phyloP scores from a whole-genome alignment of 2,797 vertebrate species.

The Babyrousa celebensis region DNA sequence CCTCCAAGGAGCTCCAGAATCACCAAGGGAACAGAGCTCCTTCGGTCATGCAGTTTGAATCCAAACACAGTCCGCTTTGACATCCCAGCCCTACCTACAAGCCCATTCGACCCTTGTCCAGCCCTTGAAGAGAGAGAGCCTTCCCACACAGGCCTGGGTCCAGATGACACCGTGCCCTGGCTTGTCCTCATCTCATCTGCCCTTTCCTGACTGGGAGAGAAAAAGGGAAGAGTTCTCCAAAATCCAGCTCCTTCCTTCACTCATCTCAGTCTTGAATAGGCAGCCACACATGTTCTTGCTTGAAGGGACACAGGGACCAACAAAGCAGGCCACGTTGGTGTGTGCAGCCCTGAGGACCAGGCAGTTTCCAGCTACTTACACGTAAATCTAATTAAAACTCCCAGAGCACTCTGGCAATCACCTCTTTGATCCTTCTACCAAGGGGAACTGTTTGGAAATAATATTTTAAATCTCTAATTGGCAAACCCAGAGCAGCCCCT shows the following conservation, averaged over 20 bases:
- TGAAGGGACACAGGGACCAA: neutral
- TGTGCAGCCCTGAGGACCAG: rapidly evolving
- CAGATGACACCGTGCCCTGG: neutral
- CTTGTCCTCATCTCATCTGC: neutral
- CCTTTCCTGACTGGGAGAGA: neutral
- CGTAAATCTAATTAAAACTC: constrained; percentile 44
- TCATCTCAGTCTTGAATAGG: constrained; percentile 8
- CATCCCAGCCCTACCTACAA: neutral
- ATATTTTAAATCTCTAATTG: constrained; percentile 69
- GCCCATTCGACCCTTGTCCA: neutral
- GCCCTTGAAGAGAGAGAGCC: neutral
- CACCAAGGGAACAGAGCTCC: neutral
- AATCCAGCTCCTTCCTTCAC: neutral
- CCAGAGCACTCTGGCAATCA: constrained; percentile 32
- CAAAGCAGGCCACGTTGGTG: neutral
- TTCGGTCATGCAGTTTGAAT: neutral
- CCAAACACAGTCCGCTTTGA: neutral
- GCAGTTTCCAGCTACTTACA: neutral
- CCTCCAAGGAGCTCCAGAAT: neutral
- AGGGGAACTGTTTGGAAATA: constrained; percentile 61
- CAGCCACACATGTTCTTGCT: neutral
- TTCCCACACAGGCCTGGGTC: neutral
- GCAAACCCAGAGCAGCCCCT: constrained; percentile 52
- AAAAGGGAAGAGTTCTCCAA: neutral
- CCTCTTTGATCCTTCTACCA: constrained; percentile 63